phyloP scores from a whole-genome alignment of 2,113 vertebrate species.

The Cololabis saira region DNA sequence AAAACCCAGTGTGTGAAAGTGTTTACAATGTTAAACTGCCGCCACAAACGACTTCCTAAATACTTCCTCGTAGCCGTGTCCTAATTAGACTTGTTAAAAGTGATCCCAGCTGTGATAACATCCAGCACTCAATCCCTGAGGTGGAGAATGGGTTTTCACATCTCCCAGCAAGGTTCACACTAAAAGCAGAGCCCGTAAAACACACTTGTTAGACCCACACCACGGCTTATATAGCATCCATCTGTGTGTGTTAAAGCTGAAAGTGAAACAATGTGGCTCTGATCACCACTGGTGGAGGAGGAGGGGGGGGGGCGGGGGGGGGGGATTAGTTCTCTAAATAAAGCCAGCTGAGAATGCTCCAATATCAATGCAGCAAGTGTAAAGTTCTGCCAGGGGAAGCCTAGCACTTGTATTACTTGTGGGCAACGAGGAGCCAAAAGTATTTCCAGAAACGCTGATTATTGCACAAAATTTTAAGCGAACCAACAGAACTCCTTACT shows the following conservation, averaged over 20 bases:
- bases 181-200: constrained; percentile 47
- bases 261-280: constrained; percentile 2
- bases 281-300: constrained; percentile 13
- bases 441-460: constrained; percentile 7
- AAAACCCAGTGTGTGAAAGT: constrained; percentile 26
- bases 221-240: constrained; percentile 28
- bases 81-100: constrained; percentile 71
- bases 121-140: constrained; percentile 35
- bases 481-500: constrained; percentile 15
- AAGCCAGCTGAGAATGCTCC: constrained; percentile 14
- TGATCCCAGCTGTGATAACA: constrained; percentile 62
- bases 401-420: too few species aligned
- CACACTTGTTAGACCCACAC: constrained; percentile 41
- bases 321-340: constrained; percentile 29
- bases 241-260: constrained; percentile 44
- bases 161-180: constrained; percentile 40
- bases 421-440: background rate
- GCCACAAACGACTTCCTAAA: constrained; percentile 47
- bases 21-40: constrained; percentile 43
- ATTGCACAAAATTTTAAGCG: constrained; percentile 12
- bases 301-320: too few species aligned
- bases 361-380: background rate
- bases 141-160: constrained; percentile 51
- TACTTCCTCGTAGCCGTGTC: constrained; percentile 32
- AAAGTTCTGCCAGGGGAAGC: background rate